phyloP scores from a whole-genome alignment of 2,113 vertebrate species.

The Calyptomena viridis region DNA sequence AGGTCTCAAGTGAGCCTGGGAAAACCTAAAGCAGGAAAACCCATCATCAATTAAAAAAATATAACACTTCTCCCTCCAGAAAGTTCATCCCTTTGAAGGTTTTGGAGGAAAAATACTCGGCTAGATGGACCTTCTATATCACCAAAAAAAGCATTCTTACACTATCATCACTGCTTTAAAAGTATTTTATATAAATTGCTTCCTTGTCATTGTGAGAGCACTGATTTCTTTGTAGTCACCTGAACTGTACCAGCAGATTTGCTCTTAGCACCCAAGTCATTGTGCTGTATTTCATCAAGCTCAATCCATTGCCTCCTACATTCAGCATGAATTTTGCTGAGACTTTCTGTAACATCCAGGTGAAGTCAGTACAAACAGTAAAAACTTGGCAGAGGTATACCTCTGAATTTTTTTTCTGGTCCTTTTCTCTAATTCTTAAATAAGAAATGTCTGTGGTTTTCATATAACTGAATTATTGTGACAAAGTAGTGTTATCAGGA shows the following conservation, averaged over 20 bases:
- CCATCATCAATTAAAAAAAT: not conserved
- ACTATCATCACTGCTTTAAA: not conserved
- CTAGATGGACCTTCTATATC: not conserved
- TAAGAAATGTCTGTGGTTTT: not conserved
- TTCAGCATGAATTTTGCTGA: not conserved
- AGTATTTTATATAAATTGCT: not conserved
- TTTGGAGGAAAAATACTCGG: not conserved
- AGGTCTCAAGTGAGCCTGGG: not conserved
- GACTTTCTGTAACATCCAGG: not conserved
- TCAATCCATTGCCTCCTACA: not conserved
- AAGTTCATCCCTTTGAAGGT: not conserved
- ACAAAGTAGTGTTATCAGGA: not conserved
- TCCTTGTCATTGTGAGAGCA: not conserved
- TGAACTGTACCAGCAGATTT: not conserved
- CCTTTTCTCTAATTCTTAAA: not conserved
- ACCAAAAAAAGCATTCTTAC: not conserved
- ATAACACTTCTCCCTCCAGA: not conserved
- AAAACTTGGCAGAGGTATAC: not conserved
- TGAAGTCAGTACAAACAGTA: not conserved
- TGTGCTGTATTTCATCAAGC: not conserved
- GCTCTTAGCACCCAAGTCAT: not conserved
- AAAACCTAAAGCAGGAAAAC: not conserved
- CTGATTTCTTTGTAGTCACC: not conserved
- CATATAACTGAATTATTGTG: not conserved
- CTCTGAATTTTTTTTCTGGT: not conserved